phyloP scores from a whole-genome alignment of 1,140 invertebrate genomes.

The Hycleus phaleratus region DNA sequence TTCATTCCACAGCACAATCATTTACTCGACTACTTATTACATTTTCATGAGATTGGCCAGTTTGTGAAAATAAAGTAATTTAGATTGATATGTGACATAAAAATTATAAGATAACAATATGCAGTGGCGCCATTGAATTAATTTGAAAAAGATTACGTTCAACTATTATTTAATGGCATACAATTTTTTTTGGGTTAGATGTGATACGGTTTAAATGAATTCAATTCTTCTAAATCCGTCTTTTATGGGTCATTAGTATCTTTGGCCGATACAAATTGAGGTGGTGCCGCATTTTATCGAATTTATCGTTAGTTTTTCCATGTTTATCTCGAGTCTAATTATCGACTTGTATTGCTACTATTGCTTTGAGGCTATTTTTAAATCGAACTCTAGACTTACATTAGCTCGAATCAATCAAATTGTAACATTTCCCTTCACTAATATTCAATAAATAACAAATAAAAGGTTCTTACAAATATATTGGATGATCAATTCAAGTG shows the following conservation, averaged over 20 bases:
- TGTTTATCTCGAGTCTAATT: constrained; percentile 7
- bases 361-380: constrained; percentile 8
- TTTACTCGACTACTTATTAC: constrained; percentile 11
- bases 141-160: too few relatives aligned
- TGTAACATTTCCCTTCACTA: neutral
- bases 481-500: constrained; percentile 3
- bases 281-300: constrained; percentile 6
- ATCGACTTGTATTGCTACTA: constrained; percentile 1
- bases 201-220: too few relatives aligned
- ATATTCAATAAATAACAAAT: too few relatives aligned
- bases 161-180: too few relatives aligned
- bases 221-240: neutral
- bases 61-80: constrained; percentile 21
- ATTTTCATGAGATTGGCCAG: constrained; percentile 13
- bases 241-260: constrained; percentile 8
- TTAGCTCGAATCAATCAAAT: constrained; percentile 11
- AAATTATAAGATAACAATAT: neutral
- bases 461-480: too few relatives aligned
- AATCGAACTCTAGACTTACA: constrained; percentile 15
- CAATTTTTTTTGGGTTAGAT: too few relatives aligned
- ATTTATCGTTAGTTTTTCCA: constrained; percentile 2
- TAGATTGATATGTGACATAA: constrained; percentile 15
- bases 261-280: constrained; percentile 9
- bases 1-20: constrained; percentile 18
- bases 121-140: too few relatives aligned